phyloP scores from a whole-genome alignment of 92 coral and sea anemone species.

The Zoanthus sociatus region DNA sequence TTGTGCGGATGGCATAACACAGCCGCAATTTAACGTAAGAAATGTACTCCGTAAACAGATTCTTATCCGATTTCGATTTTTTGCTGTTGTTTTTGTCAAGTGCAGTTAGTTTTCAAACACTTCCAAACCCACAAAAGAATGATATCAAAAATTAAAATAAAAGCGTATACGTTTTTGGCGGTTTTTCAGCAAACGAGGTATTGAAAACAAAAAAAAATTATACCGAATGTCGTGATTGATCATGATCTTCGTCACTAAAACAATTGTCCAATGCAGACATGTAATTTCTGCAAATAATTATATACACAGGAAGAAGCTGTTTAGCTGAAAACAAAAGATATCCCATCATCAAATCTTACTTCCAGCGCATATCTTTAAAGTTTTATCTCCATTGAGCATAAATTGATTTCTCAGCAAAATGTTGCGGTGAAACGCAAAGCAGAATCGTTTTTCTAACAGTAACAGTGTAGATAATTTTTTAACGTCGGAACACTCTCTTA shows the following conservation, averaged over 20 bases:
- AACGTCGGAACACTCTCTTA: constrained; percentile 11
- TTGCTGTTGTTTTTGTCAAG: neutral
- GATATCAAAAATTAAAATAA: neutral
- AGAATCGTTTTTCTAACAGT: constrained; percentile 12
- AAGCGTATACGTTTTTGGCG: neutral
- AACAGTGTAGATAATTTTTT: constrained; percentile 7
- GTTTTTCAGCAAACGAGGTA: constrained; percentile 41
- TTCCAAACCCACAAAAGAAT: neutral
- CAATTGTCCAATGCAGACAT: constrained; percentile 21
- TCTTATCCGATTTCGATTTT: neutral
- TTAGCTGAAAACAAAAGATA: constrained; percentile 33
- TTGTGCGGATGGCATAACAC: neutral
- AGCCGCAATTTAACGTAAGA: neutral
- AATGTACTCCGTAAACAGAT: neutral
- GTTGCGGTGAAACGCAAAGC: constrained; percentile 20
- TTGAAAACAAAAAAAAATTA: constrained; percentile 11
- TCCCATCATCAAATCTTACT: constrained; percentile 12
- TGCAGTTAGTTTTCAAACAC: neutral
- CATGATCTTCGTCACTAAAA: constrained; percentile 9
- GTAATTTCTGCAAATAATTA: constrained; percentile 28
- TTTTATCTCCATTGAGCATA: constrained; percentile 36
- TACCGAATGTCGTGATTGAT: constrained; percentile 15
- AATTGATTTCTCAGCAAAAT: neutral
- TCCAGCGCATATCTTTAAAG: constrained; percentile 25
- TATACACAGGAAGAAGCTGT: constrained; percentile 39